phyloP scores from a whole-genome alignment of 2,113 vertebrate genomes.

The Cryptomyrus ogoouensis region DNA sequence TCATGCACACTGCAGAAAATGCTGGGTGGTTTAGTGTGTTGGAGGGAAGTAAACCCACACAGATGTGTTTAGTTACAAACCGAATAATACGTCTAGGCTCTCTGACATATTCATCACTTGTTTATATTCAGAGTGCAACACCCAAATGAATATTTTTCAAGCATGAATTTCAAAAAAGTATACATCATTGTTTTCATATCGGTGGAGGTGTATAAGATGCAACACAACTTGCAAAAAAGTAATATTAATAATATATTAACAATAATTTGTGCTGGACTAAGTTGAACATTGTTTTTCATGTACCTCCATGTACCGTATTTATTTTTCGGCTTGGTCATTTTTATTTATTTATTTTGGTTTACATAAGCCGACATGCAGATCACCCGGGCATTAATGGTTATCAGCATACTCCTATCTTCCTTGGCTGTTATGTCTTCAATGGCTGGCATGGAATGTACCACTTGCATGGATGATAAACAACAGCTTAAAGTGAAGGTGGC shows the following conservation, averaged over 20 bases:
- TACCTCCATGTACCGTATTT: not conserved
- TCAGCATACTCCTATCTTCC: conserved; percentile 69
- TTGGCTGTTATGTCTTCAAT: conserved; percentile 64
- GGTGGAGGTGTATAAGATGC: not conserved
- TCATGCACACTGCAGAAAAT: not conserved
- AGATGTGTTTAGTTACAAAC: not conserved
- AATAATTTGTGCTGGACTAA: not conserved
- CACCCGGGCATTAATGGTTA: conserved; percentile 75
- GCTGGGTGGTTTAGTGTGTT: not conserved
- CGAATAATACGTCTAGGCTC: not conserved
- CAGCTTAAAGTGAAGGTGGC: conserved; percentile 68
- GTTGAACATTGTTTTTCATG: not conserved
- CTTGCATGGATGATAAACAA: conserved; percentile 68
- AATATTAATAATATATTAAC: not conserved
- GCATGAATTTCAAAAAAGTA: not conserved
- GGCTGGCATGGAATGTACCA: conserved; percentile 84
- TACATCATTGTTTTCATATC: not conserved
- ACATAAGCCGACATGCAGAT: conserved; percentile 68
- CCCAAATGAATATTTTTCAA: not conserved
- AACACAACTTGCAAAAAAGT: not conserved
- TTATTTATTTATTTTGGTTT: not conserved
- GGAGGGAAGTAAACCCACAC: not conserved
- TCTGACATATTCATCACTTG: not conserved
- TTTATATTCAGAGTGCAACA: not conserved
- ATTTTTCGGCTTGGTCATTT: not conserved